Evolutionary conservation across 1,140 invertebrate genomes (phyloP).

Genomic region (Tetramorium simillimum): DNA sequence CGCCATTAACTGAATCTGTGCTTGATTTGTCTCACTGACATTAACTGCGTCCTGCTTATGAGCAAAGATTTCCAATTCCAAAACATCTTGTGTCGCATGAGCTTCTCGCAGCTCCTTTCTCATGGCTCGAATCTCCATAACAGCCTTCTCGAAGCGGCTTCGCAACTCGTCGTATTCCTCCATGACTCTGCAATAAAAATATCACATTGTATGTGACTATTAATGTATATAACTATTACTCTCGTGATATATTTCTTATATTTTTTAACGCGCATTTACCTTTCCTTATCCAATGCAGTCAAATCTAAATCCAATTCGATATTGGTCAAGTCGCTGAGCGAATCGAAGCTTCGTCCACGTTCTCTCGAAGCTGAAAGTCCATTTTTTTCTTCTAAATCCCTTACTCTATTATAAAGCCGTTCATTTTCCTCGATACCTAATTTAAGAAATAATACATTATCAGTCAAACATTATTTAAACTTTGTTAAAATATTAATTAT

Average conservation of each 20-base stretch:
- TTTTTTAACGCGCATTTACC: slow-evolving; percentile 74
- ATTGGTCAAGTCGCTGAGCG: slow-evolving; percentile 92
- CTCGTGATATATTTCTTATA: neutral
- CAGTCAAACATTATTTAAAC: neutral
- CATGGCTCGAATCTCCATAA: slow-evolving; percentile 93
- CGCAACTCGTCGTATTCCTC: slow-evolving; percentile 92
- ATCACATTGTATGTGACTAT: neutral
- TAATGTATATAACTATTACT: neutral
- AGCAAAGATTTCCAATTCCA: slow-evolving; percentile 91
- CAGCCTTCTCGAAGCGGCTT: slow-evolving; percentile 92
- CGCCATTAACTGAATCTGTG: slow-evolving; percentile 92
- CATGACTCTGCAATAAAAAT: slow-evolving; percentile 87
- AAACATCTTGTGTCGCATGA: slow-evolving; percentile 91
- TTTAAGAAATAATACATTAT: slow-evolving; percentile 3
- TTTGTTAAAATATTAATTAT: slow-evolving; percentile 18
- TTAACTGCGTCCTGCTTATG: slow-evolving; percentile 90
- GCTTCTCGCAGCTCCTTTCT: slow-evolving; percentile 93
- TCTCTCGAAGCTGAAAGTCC: slow-evolving; percentile 85
- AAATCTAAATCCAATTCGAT: slow-evolving; percentile 92
- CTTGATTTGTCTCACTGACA: slow-evolving; percentile 89
- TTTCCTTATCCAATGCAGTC: slow-evolving; percentile 90
- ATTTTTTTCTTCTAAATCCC: slow-evolving; percentile 89
- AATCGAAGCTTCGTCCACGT: slow-evolving; percentile 90
- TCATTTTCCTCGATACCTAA: slow-evolving; percentile 91
- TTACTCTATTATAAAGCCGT: slow-evolving; percentile 88